phyloP scores from a whole-genome alignment of 2,797 vertebrate genomes.

The Chelonia mydas region DNA sequence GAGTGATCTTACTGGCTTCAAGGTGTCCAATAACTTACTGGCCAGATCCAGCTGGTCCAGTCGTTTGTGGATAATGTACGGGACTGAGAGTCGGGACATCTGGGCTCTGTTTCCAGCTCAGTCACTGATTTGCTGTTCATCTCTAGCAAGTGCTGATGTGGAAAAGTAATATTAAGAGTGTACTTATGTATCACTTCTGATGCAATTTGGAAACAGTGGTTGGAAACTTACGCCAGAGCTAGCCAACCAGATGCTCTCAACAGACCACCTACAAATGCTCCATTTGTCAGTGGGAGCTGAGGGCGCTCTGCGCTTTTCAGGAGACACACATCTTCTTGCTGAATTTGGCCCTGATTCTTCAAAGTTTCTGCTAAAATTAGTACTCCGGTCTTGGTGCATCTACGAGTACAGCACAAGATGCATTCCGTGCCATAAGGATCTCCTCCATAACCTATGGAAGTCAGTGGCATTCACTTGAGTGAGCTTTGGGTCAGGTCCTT shows the following conservation, averaged over 20 bases:
- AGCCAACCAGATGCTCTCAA: not conserved
- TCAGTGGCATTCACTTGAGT: too few species aligned
- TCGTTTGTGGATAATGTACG: not conserved
- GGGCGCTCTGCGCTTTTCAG: accelerated
- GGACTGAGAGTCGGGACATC: too few species aligned
- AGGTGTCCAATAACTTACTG: accelerated
- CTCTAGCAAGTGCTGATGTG: not conserved
- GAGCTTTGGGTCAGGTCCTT: not conserved
- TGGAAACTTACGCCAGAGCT: not conserved
- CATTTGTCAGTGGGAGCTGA: not conserved
- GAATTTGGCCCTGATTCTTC: not conserved
- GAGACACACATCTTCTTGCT: not conserved
- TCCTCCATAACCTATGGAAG: too few species aligned
- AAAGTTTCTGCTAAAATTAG: not conserved
- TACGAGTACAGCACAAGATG: accelerated
- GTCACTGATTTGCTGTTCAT: not conserved
- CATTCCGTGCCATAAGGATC: not conserved
- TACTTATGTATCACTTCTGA: not conserved
- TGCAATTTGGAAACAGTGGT: not conserved
- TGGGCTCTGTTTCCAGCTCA: not conserved
- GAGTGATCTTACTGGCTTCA: not conserved
- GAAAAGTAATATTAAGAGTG: not conserved
- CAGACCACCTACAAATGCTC: not conserved
- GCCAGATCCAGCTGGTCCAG: not conserved
- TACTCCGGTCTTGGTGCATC: accelerated